Percentiles rank a stretch among this genome's conserved stretches.
phyloP scores from a whole-genome alignment of 2,113 vertebrate species.

The Macroglossus sobrinus region DNA sequence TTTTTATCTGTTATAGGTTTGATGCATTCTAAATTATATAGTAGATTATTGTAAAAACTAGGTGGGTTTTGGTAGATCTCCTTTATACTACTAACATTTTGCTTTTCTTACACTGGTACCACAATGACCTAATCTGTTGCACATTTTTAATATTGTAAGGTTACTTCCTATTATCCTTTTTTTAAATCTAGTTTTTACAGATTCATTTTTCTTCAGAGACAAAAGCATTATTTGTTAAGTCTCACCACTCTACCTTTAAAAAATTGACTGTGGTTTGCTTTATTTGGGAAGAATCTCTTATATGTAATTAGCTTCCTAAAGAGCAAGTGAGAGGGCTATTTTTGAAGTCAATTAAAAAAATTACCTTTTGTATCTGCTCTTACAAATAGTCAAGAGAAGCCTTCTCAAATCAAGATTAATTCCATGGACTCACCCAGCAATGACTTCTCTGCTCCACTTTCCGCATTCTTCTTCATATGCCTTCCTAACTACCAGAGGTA shows the following conservation, averaged over 20 bases:
- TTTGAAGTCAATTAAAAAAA: background rate
- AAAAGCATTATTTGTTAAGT: background rate
- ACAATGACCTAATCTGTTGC: background rate
- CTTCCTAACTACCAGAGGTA: constrained; percentile 45
- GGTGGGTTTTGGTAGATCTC: background rate
- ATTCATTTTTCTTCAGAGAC: background rate
- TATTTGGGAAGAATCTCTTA: background rate
- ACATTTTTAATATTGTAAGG: background rate
- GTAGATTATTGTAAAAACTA: background rate
- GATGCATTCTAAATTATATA: background rate
- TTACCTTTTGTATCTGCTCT: background rate
- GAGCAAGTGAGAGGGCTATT: background rate
- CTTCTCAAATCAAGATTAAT: background rate
- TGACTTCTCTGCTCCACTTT: background rate
- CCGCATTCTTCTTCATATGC: constrained; percentile 39
- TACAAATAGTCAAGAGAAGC: background rate
- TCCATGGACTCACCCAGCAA: background rate
- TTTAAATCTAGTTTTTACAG: background rate
- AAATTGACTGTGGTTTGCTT: background rate
- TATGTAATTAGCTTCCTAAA: background rate
- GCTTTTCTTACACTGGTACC: background rate
- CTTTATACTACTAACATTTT: background rate
- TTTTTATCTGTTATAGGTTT: background rate
- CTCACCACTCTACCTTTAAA: background rate
- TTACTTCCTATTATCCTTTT: background rate